Evolutionary conservation across 2,888 invertebrate genomes (phyloP).

Genomic region (Trypoxylon attenuatum): DNA sequence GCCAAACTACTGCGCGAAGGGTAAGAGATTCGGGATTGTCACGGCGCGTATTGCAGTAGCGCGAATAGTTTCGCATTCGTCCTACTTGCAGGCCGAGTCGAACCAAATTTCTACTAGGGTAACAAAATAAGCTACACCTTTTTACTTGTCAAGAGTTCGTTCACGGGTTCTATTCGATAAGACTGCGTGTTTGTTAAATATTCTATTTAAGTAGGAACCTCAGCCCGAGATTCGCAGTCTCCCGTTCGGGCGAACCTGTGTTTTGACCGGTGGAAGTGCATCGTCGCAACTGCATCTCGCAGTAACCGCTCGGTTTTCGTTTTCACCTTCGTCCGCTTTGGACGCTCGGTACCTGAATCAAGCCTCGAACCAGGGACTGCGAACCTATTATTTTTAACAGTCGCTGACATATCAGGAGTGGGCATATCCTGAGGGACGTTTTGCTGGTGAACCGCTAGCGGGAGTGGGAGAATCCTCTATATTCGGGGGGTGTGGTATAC

Average conservation of each 20-base stretch:
- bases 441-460: slow-evolving; percentile 24
- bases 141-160: slow-evolving; percentile 59
- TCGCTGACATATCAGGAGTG: slow-evolving; percentile 68
- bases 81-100: slow-evolving; percentile 57
- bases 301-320: slow-evolving; percentile 8
- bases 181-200: slow-evolving; percentile 72
- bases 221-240: slow-evolving; percentile 60
- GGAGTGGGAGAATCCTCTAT: neutral
- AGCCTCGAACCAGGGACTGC: slow-evolving; percentile 59
- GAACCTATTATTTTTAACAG: slow-evolving; percentile 52
- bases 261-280: slow-evolving; percentile 46
- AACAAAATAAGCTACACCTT: slow-evolving; percentile 50
- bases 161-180: slow-evolving; percentile 66
- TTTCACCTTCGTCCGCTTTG: neutral
- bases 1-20: too few species aligned
- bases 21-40: slow-evolving; percentile 4
- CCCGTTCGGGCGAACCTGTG: slow-evolving; percentile 45
- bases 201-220: slow-evolving; percentile 59
- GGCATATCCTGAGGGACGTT: slow-evolving; percentile 62
- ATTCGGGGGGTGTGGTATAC: neutral
- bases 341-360: slow-evolving; percentile 68
- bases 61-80: slow-evolving; percentile 47
- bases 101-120: slow-evolving; percentile 63
- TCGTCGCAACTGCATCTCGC: slow-evolving; percentile 24
- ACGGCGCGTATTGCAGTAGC: slow-evolving; percentile 7